Percentiles rank a stretch among this genome's conserved stretches.
Evolutionary conservation across 1,140 invertebrate species (phyloP).

Genomic region (Drosophila sproati): DNA sequence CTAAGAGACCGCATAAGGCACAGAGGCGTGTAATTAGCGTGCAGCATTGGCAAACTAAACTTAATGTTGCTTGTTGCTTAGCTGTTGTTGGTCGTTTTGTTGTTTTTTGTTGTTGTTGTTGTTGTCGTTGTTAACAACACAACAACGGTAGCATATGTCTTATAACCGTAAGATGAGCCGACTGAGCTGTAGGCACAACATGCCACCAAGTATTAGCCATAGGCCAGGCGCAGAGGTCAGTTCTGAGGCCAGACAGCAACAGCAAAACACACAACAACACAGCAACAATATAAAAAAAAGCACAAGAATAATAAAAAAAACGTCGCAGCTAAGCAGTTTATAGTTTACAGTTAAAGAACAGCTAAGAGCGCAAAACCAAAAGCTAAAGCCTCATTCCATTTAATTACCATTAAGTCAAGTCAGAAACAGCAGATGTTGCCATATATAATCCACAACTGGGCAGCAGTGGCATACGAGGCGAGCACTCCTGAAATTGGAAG

Average conservation of each 20-base stretch:
- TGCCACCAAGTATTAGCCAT: constrained; percentile 58
- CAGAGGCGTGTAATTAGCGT: constrained; percentile 81
- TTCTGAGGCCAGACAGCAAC: constrained; percentile 60
- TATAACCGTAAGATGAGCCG: constrained; percentile 48
- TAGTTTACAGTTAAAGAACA: constrained; percentile 63
- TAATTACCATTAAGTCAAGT: constrained; percentile 71
- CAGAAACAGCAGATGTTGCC: constrained; percentile 19
- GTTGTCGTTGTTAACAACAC: constrained; percentile 2
- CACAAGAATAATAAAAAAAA: constrained; percentile 31
- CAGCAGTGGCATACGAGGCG: constrained; percentile 2
- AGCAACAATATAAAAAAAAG: constrained; percentile 14
- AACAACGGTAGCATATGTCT: constrained; percentile 36
- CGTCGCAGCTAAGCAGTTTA: constrained; percentile 60
- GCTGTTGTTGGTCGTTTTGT: not conserved
- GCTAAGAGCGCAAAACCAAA: constrained; percentile 36
- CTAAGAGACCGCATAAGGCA: constrained; percentile 69
- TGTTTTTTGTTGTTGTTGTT: not conserved
- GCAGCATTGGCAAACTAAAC: constrained; percentile 70
- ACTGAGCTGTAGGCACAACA: constrained; percentile 27
- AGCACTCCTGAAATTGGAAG: constrained; percentile 37
- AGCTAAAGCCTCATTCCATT: constrained; percentile 47
- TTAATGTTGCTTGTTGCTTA: constrained; percentile 33
- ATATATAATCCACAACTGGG: constrained; percentile 3
- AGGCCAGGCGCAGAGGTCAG: constrained; percentile 65
- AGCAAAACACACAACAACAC: not conserved